phyloP scores from a whole-genome alignment of 64 coral and sea anemone genomes.

The Trachythela sp. region DNA sequence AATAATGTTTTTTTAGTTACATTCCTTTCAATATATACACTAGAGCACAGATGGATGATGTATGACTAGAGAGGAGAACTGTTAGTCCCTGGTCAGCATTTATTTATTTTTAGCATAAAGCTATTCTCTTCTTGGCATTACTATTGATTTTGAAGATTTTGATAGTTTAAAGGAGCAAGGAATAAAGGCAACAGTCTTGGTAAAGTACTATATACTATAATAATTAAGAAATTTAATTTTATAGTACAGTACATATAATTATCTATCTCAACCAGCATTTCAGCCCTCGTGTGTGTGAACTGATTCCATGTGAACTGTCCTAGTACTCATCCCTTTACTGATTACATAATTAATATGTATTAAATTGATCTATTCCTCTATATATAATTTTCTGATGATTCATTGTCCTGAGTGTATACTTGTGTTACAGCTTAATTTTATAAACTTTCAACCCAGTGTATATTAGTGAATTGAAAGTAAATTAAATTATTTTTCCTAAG shows the following conservation, averaged over 20 bases:
- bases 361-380: too few species aligned
- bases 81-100: neutral
- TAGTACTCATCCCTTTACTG: too few species aligned
- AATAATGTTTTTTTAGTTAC: neutral
- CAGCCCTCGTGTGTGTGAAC: too few species aligned
- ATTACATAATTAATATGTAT: too few species aligned
- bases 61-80: constrained; percentile 4
- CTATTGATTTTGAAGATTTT: constrained; percentile 9
- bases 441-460: neutral
- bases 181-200: constrained; percentile 14
- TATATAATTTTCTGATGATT: too few species aligned
- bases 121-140: neutral
- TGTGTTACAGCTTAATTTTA: too few species aligned
- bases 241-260: neutral
- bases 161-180: neutral
- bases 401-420: too few species aligned
- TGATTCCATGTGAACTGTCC: too few species aligned
- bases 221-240: neutral
- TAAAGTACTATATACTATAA: neutral
- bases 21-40: neutral
- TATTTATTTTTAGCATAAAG: neutral
- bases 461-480: too few species aligned
- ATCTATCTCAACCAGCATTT: neutral
- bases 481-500: neutral
- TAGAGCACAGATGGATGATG: neutral